Base-by-base conservation (phyloP, 2,888 invertebrate genomes). In the Laspeyria flexula region DNA sequence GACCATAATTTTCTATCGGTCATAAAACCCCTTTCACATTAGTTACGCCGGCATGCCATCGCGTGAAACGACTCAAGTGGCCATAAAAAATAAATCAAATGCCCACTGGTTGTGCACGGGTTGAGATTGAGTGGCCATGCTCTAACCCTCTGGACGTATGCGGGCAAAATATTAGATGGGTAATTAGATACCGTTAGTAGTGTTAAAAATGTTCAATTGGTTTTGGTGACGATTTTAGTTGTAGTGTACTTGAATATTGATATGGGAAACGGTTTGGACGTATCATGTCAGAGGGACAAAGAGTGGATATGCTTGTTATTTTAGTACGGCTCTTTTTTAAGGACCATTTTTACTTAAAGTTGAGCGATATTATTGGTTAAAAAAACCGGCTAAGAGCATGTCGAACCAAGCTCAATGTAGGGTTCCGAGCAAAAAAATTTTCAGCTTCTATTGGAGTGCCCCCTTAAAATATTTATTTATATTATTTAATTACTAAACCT, bases 51-150 rank as follows among this genome's bases (percentile, higher is more conserved):
- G 89, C 89, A 90, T 89, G 69, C 63, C 75, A 75, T 66, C 47
- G 54, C 54, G 60, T 40, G 35, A 11, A 30, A 13, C 38, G 38
- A 51, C 35, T 76, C 69, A 77, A 80, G 69, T 72, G 76, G 73
- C 59, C 73, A 81, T 85, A 85, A 86, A 88, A 83, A 88, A 86
- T 84, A 86, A 88, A 89, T 89, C 87, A 79, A 73, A 71, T 55
- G 67, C 58, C 65, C 72, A 68, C 63, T 59, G 71, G 67, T 68
- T 73, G 66, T 71, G 73, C 72, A 51, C 53, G 51, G 50, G 58
- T 68, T 74, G 77, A 79, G 78, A 86, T 85, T 80, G 81, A 84
- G 79, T 77, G 77, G 72, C 75, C 12, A 39, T 15, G 37, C 29
- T 25, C 27, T 52, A 67, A 68, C 74, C 75, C 73, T 74, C 60